A percentile compares a stretch with the other conserved stretches of the same genome.
Conservation (phyloP, 1,140 invertebrate species). For the Drosophila takahashii region DNA sequence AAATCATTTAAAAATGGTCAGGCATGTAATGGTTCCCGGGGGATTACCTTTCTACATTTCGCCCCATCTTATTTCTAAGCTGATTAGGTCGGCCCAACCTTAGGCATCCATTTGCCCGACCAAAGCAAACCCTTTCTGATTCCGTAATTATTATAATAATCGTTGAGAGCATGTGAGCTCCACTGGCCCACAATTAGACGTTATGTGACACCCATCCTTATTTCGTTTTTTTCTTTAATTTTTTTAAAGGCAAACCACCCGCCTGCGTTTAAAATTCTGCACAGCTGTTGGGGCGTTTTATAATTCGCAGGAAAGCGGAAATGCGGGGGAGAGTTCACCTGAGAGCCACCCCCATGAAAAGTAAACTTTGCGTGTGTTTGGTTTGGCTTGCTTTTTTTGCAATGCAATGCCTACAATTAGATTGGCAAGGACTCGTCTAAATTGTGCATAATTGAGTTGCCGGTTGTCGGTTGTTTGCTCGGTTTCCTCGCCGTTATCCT, state of each 20-base stretch:
- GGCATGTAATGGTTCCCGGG: constrained; percentile 38
- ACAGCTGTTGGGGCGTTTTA: constrained; percentile 59
- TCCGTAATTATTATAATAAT: constrained; percentile 40
- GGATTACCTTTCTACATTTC: constrained; percentile 36
- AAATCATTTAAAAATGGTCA: constrained; percentile 48
- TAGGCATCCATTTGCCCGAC: not conserved
- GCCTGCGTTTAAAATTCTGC: constrained; percentile 38
- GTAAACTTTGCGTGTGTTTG: constrained; percentile 21
- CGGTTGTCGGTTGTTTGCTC: constrained; percentile 31
- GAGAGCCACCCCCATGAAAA: constrained; percentile 6
- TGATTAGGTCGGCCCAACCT: constrained; percentile 23
- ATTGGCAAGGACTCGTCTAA: constrained; percentile 56
- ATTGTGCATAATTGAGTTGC: constrained; percentile 62
- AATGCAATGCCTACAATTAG: constrained; percentile 48
- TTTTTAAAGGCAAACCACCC: constrained; percentile 3
- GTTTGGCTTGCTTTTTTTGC: constrained; percentile 6
- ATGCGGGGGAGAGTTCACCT: constrained; percentile 11
- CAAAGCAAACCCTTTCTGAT: constrained; percentile 19
- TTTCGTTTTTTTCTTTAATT: not conserved
- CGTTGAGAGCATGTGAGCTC: constrained; percentile 39
- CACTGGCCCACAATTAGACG: constrained; percentile 48
- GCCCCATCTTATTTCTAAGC: constrained; percentile 20
- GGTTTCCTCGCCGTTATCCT: constrained; percentile 15
- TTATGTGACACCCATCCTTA: constrained; percentile 41
- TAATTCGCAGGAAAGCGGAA: constrained; percentile 51